Base-by-base conservation (phyloP, 2,888 invertebrate species). In the Ptychoptera albimana region DNA sequence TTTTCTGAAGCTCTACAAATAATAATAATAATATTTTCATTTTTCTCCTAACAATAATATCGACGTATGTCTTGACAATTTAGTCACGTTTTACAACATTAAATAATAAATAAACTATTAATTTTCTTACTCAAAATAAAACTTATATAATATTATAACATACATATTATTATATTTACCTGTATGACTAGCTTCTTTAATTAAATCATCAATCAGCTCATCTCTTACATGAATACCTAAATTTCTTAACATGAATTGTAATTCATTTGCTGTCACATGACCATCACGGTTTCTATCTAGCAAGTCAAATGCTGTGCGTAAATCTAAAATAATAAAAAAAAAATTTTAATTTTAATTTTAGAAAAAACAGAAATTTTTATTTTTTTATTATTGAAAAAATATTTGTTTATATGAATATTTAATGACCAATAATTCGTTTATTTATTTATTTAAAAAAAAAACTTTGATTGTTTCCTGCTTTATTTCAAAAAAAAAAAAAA, bases 221-320 rank as follows among this genome's bases (percentile, higher is more conserved):
- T 83, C 82, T 56, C 74, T 72, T 56, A 83, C 74, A 57, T 78
- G 74, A 53, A 85, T 82, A 55, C 82, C 83, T 52, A 84, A 70
- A 63, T 80, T 82, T 52, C 75, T 73, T 53, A 84, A 69, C 84
- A 85, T 85, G 59, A 76, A 76, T 65, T 83, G 82, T 56, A 85
- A 66, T 61, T 84, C 84, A 41, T 73, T 74, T 1, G 79, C 76
- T 41, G 79, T 82, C 52, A 84, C 77, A 58, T 76, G 74, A 1
- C 84, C 84, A 62, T 85, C 84, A 54, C 77, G 76, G 65, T 85
- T 81, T 49, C 79, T 72, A 64, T 85, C 84, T 62, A 84, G 63
- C 49, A 85, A 69, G 48, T 78, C 78, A 62, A 85, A 85, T 42
- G 84, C 84, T 54, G 80, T 82, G 55, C 80, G 74, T 53, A 84